Base-by-base conservation (phyloP, 2,888 invertebrate genomes). In the Onchidella celtica region DNA sequence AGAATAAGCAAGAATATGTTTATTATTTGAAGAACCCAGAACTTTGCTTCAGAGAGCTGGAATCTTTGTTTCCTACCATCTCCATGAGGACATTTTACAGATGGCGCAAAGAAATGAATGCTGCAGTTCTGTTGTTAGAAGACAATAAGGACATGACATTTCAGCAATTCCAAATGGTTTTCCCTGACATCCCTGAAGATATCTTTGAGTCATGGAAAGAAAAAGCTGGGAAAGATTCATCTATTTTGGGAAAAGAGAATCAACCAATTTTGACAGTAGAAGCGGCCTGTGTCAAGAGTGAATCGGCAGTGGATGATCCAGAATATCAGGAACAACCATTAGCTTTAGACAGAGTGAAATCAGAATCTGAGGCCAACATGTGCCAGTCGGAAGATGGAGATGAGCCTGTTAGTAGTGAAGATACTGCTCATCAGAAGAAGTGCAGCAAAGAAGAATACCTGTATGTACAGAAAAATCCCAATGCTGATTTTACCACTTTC, bases 101-200 rank as follows among this genome's bases (percentile, higher is more conserved):
- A n/a, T 86, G 86, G 86, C 81, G 84, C 24, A 82, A 83, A 65
- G 79, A 85, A 75, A 82, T 85, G 55, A 81, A 81, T 55, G 82
- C 83, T 34, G 83, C 83, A 3, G 81, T 86, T 14, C 73, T 82
- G 55, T n/a, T 82, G 34, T 34, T 86, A 34, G 82, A 83, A 17
- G 74, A 79, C 11, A 78, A 84, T n/a, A 82, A 82, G 14, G 59
- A 73, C 47, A 79, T 84, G 69, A 70, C 74, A 17, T 79, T 78
- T 55, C 73, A 55, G 11, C 83, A 83, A 34, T 85, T 86, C 68
- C 78, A 79, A 29, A 61, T 77, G 38, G 65, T 80, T 27, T 84
- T 83, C 61, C 84, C 85, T 36, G 85, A 86, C 34, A 79, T 86
- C 36, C 79, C 83, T 17, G 85, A 85, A 72, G 82, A 84, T 24